Conservation (phyloP, 2,888 invertebrate genomes). For the Acanthoscelides obtectus region DNA sequence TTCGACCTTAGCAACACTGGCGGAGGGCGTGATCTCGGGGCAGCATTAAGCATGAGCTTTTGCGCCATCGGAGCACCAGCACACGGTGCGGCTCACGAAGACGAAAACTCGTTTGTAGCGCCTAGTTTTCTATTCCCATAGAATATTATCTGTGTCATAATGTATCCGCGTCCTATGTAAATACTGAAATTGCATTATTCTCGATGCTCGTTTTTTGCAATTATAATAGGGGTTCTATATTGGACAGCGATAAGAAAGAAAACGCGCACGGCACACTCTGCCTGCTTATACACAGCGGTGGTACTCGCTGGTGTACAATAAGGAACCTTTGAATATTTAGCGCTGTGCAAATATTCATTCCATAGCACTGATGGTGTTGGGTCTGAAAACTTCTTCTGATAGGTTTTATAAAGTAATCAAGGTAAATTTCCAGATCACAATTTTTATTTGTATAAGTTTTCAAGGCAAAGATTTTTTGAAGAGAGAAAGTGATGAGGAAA, state of each 20-base stretch:
- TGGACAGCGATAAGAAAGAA: slow-evolving; percentile 21
- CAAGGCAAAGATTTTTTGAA: too few species aligned
- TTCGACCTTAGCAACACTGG: not conserved
- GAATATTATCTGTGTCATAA: slow-evolving; percentile 23
- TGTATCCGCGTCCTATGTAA: slow-evolving; percentile 20
- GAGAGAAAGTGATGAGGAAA: too few species aligned
- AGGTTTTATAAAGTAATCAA: too few species aligned
- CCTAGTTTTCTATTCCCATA: slow-evolving; percentile 15
- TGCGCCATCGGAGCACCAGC: not conserved
- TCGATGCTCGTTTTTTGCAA: slow-evolving; percentile 25
- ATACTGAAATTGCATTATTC: slow-evolving; percentile 25
- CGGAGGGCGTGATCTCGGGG: not conserved
- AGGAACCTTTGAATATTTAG: too few species aligned
- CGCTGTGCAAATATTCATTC: too few species aligned
- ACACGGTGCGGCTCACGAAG: not conserved
- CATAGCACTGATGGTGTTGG: too few species aligned
- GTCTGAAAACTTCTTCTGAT: too few species aligned
- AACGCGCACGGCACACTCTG: slow-evolving; percentile 17
- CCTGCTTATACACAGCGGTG: slow-evolving; percentile 3
- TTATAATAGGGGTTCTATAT: slow-evolving; percentile 25
- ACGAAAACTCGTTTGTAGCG: slow-evolving; percentile 14
- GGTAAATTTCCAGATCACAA: too few species aligned
- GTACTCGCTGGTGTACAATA: not conserved
- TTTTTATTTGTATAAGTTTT: too few species aligned
- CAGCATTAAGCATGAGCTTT: too few species aligned